Percentiles rank a stretch among this genome's conserved stretches.
Conservation (phyloP, 2,113 vertebrate species). For the Corvus hawaiiensis region DNA sequence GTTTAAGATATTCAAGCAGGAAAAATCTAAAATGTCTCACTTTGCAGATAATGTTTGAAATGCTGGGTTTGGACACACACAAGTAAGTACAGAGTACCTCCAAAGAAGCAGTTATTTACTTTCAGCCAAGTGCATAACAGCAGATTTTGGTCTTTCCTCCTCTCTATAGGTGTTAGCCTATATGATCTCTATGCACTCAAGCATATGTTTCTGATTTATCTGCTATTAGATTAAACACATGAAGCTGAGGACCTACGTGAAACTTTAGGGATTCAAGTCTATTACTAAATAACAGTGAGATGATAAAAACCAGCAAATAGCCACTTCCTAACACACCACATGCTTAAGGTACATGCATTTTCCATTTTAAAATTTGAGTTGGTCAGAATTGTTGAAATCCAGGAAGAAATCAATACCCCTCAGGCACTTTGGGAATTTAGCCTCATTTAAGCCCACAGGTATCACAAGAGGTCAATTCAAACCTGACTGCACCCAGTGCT, state of each 20-base stretch:
- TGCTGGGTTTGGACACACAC: not conserved
- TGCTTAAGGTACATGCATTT: not conserved
- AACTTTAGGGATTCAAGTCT: not conserved
- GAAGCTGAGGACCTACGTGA: not conserved
- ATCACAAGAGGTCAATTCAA: not conserved
- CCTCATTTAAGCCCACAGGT: not conserved
- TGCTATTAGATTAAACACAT: not conserved
- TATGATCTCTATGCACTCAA: not conserved
- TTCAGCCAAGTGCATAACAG: not conserved
- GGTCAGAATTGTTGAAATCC: not conserved
- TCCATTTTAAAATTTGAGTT: not conserved
- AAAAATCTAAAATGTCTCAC: not conserved
- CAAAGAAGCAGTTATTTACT: not conserved
- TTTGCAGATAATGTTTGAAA: not conserved
- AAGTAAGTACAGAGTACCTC: not conserved
- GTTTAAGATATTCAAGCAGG: not conserved
- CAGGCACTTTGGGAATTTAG: not conserved
- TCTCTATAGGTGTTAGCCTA: not conserved
- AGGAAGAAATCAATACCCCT: not conserved
- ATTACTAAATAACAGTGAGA: not conserved
- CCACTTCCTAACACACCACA: not conserved
- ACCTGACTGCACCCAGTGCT: not conserved
- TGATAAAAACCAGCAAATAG: not conserved
- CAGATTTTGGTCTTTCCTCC: not conserved
- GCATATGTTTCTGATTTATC: not conserved